Conservation (phyloP, 2,888 invertebrate genomes). For the Hypomecis punctinalis region DNA sequence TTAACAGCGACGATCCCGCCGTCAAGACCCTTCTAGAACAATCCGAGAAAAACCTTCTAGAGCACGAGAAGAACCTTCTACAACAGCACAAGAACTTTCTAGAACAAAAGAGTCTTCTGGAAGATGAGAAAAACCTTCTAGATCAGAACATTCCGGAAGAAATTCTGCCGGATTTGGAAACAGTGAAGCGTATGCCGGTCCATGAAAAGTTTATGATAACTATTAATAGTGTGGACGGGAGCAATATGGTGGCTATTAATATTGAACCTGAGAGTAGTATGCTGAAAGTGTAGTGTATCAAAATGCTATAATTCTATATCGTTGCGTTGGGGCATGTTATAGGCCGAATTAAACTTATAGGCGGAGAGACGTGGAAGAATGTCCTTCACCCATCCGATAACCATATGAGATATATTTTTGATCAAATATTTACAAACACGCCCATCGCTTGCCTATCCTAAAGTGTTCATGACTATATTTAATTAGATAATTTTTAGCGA, state of each 20-base stretch:
- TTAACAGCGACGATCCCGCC: constrained; percentile 52
- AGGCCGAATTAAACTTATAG: background rate
- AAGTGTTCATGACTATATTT: no score
- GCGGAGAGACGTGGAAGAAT: no score
- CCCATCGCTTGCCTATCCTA: no score
- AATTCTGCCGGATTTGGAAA: background rate
- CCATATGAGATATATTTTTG: no score
- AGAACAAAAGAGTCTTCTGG: background rate
- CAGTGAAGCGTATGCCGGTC: background rate
- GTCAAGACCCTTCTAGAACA: constrained; percentile 30
- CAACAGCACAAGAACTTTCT: constrained; percentile 1
- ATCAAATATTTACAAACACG: no score
- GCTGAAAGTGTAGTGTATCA: constrained; percentile 5
- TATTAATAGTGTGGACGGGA: constrained; percentile 61
- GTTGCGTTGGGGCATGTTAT: background rate
- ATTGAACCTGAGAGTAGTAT: constrained; percentile 57
- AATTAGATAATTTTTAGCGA: no score
- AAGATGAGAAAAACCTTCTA: constrained; percentile 14
- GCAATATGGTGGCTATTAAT: constrained; percentile 68
- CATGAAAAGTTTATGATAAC: constrained; percentile 64
- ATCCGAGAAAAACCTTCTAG: constrained; percentile 8
- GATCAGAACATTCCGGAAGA: constrained; percentile 1
- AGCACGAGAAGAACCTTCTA: constrained; percentile 27
- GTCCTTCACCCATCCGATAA: no score
- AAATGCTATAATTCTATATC: background rate